Evolutionary conservation across 1,140 invertebrate species (phyloP).

Genomic region (Drusus annulatus): DNA sequence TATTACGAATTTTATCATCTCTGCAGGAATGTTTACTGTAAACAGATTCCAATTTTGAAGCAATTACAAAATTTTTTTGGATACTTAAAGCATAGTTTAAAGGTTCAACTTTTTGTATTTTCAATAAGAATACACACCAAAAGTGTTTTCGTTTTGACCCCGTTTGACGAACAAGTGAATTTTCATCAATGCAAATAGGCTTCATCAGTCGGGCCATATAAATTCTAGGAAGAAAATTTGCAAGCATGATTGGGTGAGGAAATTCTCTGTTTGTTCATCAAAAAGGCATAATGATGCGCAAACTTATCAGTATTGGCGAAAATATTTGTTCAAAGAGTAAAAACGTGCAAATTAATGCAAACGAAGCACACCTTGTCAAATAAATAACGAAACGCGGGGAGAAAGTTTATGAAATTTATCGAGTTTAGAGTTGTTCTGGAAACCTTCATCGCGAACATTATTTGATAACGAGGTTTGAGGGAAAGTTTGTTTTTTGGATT

Average conservation of each 20-base stretch:
- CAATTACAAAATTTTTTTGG: no score
- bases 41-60: no score
- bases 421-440: conserved; percentile 3
- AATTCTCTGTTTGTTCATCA: conserved; percentile 11
- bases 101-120: no score
- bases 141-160: no score
- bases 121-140: no score
- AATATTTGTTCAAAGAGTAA: conserved; percentile 30
- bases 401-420: conserved; percentile 16
- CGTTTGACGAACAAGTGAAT: no score
- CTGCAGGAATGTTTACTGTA: no score
- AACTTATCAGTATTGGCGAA: conserved; percentile 42
- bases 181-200: not conserved
- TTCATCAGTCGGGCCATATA: not conserved
- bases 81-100: no score
- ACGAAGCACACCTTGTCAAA: conserved; percentile 37
- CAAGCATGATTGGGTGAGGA: not conserved
- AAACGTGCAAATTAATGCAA: conserved; percentile 36
- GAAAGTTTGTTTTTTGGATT: conserved; percentile 6
- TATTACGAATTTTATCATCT: no score
- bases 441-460: conserved; percentile 2
- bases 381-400: conserved; percentile 23
- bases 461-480: conserved; percentile 17
- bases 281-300: conserved; percentile 26
- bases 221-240: conserved; percentile 21